phyloP scores from a whole-genome alignment of 2,797 vertebrate species.

The Pantherophis vulpinus region DNA sequence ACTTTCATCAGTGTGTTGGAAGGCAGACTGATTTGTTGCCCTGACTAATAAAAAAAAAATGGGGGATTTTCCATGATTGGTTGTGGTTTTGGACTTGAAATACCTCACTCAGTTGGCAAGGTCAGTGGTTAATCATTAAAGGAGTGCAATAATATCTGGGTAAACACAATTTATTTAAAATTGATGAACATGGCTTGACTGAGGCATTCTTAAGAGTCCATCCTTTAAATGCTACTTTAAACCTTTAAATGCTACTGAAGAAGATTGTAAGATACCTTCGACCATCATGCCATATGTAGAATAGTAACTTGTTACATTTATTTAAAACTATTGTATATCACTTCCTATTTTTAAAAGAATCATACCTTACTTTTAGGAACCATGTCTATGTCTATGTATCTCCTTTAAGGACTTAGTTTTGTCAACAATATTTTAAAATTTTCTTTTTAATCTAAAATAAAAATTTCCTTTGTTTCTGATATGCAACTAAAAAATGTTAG shows the following conservation, averaged over 20 bases:
- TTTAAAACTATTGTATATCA: neutral
- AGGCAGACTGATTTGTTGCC: neutral
- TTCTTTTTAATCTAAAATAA: neutral
- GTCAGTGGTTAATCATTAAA: neutral
- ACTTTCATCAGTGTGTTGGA: neutral
- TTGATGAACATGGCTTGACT: neutral
- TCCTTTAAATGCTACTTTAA: neutral
- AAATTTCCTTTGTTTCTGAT: neutral
- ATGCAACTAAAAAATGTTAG: neutral
- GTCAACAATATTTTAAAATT: neutral
- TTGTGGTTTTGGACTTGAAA: neutral
- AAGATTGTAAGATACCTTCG: neutral
- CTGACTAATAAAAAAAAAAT: neutral
- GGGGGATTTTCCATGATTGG: neutral
- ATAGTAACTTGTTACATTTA: neutral
- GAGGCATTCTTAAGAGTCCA: neutral
- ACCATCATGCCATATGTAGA: neutral
- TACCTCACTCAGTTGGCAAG: neutral
- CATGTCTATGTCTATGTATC: neutral
- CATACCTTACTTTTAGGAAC: neutral
- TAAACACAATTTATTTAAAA: neutral
- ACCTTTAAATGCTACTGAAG: neutral
- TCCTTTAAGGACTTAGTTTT: neutral
- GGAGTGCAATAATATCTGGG: neutral
- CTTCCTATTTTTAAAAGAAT: neutral